Conservation (phyloP, 2,797 vertebrate species). For the Chaunax sp. region DNA sequence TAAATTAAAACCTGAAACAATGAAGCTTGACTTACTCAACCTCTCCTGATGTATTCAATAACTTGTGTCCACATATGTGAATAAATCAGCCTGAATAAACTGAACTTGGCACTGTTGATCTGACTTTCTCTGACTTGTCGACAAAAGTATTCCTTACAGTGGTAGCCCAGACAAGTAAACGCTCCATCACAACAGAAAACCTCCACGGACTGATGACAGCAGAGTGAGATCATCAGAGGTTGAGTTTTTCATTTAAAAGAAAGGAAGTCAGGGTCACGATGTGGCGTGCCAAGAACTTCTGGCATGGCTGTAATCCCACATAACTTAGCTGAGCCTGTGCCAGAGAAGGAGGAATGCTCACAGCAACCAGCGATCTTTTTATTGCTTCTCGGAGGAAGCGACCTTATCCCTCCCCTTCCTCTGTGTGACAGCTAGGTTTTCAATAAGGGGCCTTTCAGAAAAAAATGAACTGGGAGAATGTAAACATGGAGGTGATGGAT, state of each 20-base stretch:
- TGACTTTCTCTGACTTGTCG: too few species aligned
- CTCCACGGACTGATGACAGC: slow-evolving; percentile 36
- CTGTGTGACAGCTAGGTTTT: slow-evolving; percentile 30
- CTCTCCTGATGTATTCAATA: too few species aligned
- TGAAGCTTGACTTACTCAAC: too few species aligned
- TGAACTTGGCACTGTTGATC: too few species aligned
- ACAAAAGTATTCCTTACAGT: not conserved
- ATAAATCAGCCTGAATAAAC: too few species aligned
- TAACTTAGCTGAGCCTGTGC: slow-evolving; percentile 16
- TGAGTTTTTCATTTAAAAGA: slow-evolving; percentile 56
- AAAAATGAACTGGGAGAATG: slow-evolving; percentile 43
- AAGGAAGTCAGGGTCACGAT: slow-evolving; percentile 32
- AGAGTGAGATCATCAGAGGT: slow-evolving; percentile 41
- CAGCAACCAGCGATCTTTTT: slow-evolving; percentile 38
- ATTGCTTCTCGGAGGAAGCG: slow-evolving; percentile 32
- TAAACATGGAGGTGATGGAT: slow-evolving; percentile 64
- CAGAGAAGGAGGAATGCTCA: slow-evolving; percentile 30
- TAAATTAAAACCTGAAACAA: too few species aligned
- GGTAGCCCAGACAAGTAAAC: slow-evolving; percentile 25
- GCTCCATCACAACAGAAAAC: slow-evolving; percentile 16
- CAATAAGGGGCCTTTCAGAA: slow-evolving; percentile 34
- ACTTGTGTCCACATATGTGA: too few species aligned
- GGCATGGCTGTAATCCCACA: slow-evolving; percentile 31
- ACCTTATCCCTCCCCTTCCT: slow-evolving; percentile 29
- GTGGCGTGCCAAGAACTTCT: slow-evolving; percentile 25